Conservation (phyloP, 2,113 vertebrate species). For the Xiphias gladius region DNA sequence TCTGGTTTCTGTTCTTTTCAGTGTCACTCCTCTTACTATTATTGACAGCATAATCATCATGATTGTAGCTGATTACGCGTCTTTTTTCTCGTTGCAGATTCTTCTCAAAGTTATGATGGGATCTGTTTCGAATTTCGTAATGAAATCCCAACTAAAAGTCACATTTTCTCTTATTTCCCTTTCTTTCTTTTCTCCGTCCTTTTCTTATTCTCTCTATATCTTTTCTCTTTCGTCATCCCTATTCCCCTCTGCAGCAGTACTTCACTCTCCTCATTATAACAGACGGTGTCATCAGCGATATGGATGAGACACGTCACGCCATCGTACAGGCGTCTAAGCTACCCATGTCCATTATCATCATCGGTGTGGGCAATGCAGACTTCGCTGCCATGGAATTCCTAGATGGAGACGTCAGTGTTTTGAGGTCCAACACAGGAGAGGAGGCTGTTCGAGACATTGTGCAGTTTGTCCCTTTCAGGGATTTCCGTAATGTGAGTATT, state of each 20-base stretch:
- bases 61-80: not conserved
- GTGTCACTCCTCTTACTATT: not conserved
- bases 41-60: slow-evolving; percentile 6
- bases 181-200: not conserved
- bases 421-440: slow-evolving; percentile 93
- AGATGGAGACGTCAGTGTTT: slow-evolving; percentile 91
- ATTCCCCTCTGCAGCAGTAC: slow-evolving; percentile 89
- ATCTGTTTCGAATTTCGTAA: not conserved
- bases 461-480: slow-evolving; percentile 98
- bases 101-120: too few relatives aligned
- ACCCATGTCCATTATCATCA: slow-evolving; percentile 99
- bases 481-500: slow-evolving; percentile 94
- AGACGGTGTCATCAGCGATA: slow-evolving; percentile 98
- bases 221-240: not conserved
- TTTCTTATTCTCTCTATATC: not conserved
- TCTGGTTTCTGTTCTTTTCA: slow-evolving; percentile 17
- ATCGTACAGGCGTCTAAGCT: slow-evolving; percentile 96
- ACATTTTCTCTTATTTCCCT: not conserved
- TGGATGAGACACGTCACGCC: slow-evolving; percentile 95
- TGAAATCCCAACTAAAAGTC: not conserved
- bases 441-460: slow-evolving; percentile 95
- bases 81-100: not conserved
- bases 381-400: slow-evolving; percentile 98
- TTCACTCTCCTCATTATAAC: slow-evolving; percentile 99
- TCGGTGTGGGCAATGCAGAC: slow-evolving; percentile 97